Conservation (phyloP, 2,888 invertebrate genomes). For the Metalampra italica region DNA sequence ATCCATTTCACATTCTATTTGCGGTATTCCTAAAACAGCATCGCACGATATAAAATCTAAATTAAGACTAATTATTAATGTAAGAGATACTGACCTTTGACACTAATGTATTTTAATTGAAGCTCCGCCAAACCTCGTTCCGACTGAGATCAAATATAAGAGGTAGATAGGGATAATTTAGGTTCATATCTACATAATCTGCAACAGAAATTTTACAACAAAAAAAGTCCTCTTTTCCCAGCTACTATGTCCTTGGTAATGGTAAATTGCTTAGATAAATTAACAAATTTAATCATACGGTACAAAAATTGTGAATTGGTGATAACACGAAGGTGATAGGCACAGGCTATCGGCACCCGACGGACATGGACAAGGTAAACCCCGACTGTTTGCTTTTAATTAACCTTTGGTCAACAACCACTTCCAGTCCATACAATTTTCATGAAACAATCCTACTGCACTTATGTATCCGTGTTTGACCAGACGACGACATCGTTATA, state of each 20-base stretch:
- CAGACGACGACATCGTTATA: background rate
- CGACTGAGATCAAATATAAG: no score
- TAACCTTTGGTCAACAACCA: constrained; percentile 66
- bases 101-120: background rate
- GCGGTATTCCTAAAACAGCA: no score
- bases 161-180: no score
- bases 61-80: background rate
- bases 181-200: no score
- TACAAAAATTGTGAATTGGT: constrained; percentile 8
- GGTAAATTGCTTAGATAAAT: background rate
- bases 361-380: constrained; percentile 49
- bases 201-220: no score
- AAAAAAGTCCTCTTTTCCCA: no score
- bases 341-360: constrained; percentile 34
- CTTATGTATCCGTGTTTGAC: background rate
- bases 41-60: background rate
- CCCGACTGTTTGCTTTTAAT: constrained; percentile 69
- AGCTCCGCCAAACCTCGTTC: no score
- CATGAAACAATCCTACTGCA: constrained; percentile 57
- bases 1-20: no score
- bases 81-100: background rate
- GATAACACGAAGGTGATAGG: constrained; percentile 7
- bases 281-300: background rate
- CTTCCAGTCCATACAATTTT: constrained; percentile 62
- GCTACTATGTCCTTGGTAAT: no score